Evolutionary conservation across 2,888 invertebrate genomes (phyloP), one percentile per base, ranked within the genome.

Genomic region (Chaetogeoica ovagalla): DNA sequence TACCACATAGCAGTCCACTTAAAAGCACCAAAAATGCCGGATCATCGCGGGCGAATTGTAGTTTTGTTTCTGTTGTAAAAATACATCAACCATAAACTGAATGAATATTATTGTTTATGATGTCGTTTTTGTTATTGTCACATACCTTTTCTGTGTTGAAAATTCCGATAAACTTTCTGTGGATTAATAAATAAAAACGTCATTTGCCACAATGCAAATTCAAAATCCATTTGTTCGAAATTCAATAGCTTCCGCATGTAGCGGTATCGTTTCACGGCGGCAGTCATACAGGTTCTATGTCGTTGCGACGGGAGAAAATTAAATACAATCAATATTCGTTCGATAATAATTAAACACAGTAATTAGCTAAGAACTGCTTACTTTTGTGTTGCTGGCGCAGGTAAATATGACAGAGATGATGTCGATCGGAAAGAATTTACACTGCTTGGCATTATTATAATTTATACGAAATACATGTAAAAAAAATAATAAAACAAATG

Each of bases 181-280:
- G 98, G 98, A 0, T 96, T 90, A 81, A 94, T 90, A 85, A 99
- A 94, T 83, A 99, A 88, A 86, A 97, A 97, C 0, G 97, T 87
- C 96, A 98, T 98, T 89, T 99, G 98, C 98, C 98, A 99, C n/a
- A 94, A 89, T 0, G 98, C 98, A 88, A 97, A 98, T 86, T 99
- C 97, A 88, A 99, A 99, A 88, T 99, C 98, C 98, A 99, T 99
- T 88, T 98, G 98, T 85, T 94, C 91, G 86, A 97, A 96, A 87
- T 95, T 94, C 82, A 95, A 89, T 82, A 96, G 87, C 85, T 95
- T 90, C 83, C 94, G 88, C 74, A 97, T 88, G 87, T 96, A 96
- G 88, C 94, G 93, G 87, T 94, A 94, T 82, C 94, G 90, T 87
- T 97, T 96, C 65, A 94, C 92, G 63, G 95, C 92, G 3, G 96